Evolutionary conservation across 2,113 vertebrate genomes (phyloP).

Genomic region (Albula glossodonta): DNA sequence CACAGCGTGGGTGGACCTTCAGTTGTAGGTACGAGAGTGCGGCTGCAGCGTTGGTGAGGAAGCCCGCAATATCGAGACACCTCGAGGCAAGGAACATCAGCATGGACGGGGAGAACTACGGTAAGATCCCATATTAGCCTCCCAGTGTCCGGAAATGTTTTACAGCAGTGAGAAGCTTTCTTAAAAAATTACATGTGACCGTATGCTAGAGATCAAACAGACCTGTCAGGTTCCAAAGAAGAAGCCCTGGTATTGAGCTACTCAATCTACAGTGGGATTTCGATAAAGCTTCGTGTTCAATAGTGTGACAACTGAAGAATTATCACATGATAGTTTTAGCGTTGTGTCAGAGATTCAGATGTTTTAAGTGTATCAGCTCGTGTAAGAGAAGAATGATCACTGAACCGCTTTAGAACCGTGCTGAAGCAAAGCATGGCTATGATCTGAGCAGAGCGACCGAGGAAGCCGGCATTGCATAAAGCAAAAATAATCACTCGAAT

Average conservation of each 20-base stretch:
- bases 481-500: background rate
- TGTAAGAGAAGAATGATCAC: background rate
- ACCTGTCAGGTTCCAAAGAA: background rate
- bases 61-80: slow-evolving; percentile 29
- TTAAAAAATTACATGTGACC: background rate
- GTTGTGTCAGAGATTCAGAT: background rate
- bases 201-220: background rate
- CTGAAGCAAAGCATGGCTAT: background rate
- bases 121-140: slow-evolving; percentile 43
- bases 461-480: background rate
- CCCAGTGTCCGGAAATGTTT: background rate
- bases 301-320: background rate
- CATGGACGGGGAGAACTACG: slow-evolving; percentile 62
- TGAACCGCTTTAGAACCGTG: background rate
- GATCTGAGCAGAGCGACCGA: background rate
- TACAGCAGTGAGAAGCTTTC: background rate
- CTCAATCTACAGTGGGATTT: background rate
- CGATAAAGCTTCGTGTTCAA: background rate
- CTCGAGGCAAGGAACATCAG: slow-evolving; percentile 47
- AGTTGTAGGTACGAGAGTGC: background rate
- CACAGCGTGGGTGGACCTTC: slow-evolving; percentile 15
- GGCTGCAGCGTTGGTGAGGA: slow-evolving; percentile 30
- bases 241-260: background rate
- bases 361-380: too few species aligned
- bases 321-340: background rate